Conservation (phyloP, 2,797 vertebrate species). For the Mormyrus proboscirostris region DNA sequence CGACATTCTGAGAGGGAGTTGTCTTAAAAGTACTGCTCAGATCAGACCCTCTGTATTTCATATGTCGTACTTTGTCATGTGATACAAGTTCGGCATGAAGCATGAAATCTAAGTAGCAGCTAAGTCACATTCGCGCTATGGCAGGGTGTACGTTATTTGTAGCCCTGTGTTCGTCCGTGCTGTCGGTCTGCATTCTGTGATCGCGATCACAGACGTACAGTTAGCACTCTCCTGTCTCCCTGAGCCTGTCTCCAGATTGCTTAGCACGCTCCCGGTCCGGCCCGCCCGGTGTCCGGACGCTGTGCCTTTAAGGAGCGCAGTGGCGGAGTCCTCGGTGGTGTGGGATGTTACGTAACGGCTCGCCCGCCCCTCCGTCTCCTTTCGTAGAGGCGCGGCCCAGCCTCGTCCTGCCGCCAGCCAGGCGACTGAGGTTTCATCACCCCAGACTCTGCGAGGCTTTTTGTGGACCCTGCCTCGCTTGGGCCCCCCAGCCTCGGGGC, state of each 20-base stretch:
- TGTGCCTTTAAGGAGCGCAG: conserved; percentile 36
- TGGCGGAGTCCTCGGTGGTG: neutral
- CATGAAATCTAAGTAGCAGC: neutral
- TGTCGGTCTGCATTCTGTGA: neutral
- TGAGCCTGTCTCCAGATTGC: neutral
- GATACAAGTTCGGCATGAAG: neutral
- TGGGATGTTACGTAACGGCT: neutral
- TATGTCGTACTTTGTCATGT: neutral
- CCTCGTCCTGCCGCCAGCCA: neutral
- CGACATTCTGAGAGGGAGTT: neutral
- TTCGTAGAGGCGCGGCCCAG: neutral
- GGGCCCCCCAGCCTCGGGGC: neutral
- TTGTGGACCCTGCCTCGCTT: neutral
- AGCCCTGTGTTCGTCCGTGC: neutral
- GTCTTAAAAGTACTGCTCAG: neutral
- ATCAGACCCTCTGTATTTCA: neutral
- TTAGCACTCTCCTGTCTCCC: neutral
- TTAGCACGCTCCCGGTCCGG: neutral
- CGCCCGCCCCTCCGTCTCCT: neutral
- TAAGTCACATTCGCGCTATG: neutral
- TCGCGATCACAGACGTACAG: neutral
- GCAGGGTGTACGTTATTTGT: neutral
- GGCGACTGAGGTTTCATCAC: neutral
- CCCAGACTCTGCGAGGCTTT: neutral
- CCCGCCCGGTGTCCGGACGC: neutral